Percentiles rank a stretch among this genome's conserved stretches.
Evolutionary conservation across 2,113 vertebrate genomes (phyloP).

Genomic region (chimpanzee (Pan troglodytes)): NHGRI_mPanTro3-v2.1_pri NC_072403.2:14422001-14422500

Average conservation of each 20-base stretch:
- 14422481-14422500: not conserved
- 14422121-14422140: not conserved
- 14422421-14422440: not conserved
- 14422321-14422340: not conserved
- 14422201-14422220: not conserved
- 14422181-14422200: not conserved
- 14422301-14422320: not conserved
- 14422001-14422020: not conserved
- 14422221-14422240: not conserved
- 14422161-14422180: not conserved
- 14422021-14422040: not conserved
- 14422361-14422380: not conserved
- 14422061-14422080: not conserved
- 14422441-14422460: not conserved
- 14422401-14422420: not conserved
- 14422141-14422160: not conserved
- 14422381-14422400: not conserved
- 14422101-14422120: not conserved
- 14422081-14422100: too few species aligned
- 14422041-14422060: not conserved
- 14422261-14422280: not conserved
- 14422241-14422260: not conserved
- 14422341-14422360: not conserved
- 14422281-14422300: not conserved
- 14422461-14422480: not conserved